A percentile compares a stretch with the other conserved stretches of the same genome.
Conservation (phyloP, 2,888 invertebrate genomes). For the Hypena proboscidalis region DNA sequence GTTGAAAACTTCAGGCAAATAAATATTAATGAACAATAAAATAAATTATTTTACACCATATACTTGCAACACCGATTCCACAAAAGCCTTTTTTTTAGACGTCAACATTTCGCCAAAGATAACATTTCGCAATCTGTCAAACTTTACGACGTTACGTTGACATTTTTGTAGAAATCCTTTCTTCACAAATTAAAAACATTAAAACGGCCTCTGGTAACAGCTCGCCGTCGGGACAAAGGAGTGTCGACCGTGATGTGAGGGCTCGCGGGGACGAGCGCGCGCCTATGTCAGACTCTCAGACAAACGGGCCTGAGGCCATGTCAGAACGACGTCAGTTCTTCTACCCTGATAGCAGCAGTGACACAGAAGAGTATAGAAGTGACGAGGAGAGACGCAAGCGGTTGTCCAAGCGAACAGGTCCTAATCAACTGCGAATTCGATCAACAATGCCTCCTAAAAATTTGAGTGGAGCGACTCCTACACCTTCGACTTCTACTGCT, state of each 20-base stretch:
- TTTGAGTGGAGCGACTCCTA: slow-evolving; percentile 59
- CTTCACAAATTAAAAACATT: slow-evolving; percentile 24
- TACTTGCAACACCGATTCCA: slow-evolving; percentile 12
- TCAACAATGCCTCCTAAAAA: slow-evolving; percentile 72
- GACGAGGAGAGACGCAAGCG: slow-evolving; percentile 88
- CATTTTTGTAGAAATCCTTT: slow-evolving; percentile 39
- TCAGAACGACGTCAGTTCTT: slow-evolving; percentile 74
- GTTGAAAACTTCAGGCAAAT: too few relatives aligned
- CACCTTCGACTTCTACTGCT: slow-evolving; percentile 68
- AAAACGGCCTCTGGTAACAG: slow-evolving; percentile 42
- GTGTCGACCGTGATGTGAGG: slow-evolving; percentile 73
- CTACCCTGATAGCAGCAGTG: slow-evolving; percentile 91
- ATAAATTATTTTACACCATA: too few relatives aligned
- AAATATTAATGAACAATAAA: too few relatives aligned
- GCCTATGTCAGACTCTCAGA: slow-evolving; percentile 76
- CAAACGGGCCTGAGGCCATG: slow-evolving; percentile 73
- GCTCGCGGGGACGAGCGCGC: slow-evolving; percentile 66
- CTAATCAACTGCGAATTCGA: slow-evolving; percentile 59
- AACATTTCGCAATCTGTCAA: slow-evolving; percentile 32
- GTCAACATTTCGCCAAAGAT: too few relatives aligned
- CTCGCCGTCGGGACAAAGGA: slow-evolving; percentile 47
- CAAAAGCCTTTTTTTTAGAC: background rate
- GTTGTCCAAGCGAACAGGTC: slow-evolving; percentile 73
- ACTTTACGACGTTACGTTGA: slow-evolving; percentile 40
- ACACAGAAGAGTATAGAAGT: slow-evolving; percentile 92